Evolutionary conservation across 2,888 invertebrate species (phyloP).

Genomic region (Cryptus armator): DNA sequence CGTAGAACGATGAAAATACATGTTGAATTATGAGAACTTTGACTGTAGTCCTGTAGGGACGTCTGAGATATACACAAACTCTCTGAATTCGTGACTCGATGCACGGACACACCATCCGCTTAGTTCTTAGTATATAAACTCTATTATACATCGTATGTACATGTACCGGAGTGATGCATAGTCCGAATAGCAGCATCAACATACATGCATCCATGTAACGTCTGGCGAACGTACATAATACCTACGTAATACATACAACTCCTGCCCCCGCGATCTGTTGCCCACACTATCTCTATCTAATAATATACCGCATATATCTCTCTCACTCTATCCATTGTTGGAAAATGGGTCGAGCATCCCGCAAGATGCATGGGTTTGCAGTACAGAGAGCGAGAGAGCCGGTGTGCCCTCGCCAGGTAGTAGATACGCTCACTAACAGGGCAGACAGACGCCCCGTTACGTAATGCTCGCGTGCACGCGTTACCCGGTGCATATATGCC

Average conservation of each 20-base stretch:
- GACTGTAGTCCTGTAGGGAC: not conserved
- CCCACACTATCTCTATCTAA: constrained; percentile 40
- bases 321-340: constrained; percentile 63
- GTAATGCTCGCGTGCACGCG: constrained; percentile 44
- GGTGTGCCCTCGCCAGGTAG: constrained; percentile 24
- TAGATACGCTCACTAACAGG: constrained; percentile 48
- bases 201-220: constrained; percentile 21
- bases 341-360: constrained; percentile 69
- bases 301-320: constrained; percentile 29
- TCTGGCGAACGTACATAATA: constrained; percentile 48
- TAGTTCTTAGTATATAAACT: constrained; percentile 39
- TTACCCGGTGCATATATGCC: constrained; percentile 1
- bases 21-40: not conserved
- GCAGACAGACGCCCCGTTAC: constrained; percentile 47
- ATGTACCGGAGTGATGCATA: not conserved
- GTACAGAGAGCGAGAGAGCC: constrained; percentile 12
- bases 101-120: constrained; percentile 23
- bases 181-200: constrained; percentile 36
- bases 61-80: not conserved
- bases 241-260: constrained; percentile 50
- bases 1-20: not conserved
- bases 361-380: constrained; percentile 63
- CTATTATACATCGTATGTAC: constrained; percentile 42
- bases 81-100: constrained; percentile 21
- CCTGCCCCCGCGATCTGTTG: constrained; percentile 41